phyloP scores from a whole-genome alignment of 2,797 vertebrate genomes.

The Cyclopterus lumpus region DNA sequence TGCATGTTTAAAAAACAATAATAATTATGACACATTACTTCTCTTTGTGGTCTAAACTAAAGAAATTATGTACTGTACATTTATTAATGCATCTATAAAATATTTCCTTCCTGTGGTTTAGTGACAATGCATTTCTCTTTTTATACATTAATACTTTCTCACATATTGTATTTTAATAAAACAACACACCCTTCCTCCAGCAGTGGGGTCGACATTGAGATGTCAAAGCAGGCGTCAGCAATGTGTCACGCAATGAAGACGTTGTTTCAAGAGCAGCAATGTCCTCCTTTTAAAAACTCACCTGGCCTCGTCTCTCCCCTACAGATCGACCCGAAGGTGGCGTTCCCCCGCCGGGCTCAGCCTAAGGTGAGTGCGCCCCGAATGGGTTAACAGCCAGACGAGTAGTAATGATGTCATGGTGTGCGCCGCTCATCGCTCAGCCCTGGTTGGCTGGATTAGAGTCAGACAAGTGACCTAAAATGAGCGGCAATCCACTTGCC shows the following conservation, averaged over 20 bases:
- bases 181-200: background rate
- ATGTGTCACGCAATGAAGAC: background rate
- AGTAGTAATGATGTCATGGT: slow-evolving; percentile 65
- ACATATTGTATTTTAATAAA: background rate
- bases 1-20: too few relatives aligned
- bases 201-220: background rate
- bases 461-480: slow-evolving; percentile 49
- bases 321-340: slow-evolving; percentile 95
- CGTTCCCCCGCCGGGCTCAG: slow-evolving; percentile 94
- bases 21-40: background rate
- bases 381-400: slow-evolving; percentile 48
- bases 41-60: slow-evolving; percentile 1
- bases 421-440: slow-evolving; percentile 61
- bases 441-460: slow-evolving; percentile 66
- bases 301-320: slow-evolving; percentile 40
- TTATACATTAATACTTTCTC: background rate
- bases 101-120: background rate
- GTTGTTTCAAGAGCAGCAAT: background rate
- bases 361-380: slow-evolving; percentile 88
- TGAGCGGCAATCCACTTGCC: slow-evolving; percentile 62
- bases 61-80: background rate
- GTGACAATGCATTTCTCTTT: background rate
- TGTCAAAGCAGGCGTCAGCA: background rate
- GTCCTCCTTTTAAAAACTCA: slow-evolving; percentile 17
- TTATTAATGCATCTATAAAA: background rate